Evolutionary conservation across 2,888 invertebrate species (phyloP).

Genomic region (Pachymerium ferrugineum): DNA sequence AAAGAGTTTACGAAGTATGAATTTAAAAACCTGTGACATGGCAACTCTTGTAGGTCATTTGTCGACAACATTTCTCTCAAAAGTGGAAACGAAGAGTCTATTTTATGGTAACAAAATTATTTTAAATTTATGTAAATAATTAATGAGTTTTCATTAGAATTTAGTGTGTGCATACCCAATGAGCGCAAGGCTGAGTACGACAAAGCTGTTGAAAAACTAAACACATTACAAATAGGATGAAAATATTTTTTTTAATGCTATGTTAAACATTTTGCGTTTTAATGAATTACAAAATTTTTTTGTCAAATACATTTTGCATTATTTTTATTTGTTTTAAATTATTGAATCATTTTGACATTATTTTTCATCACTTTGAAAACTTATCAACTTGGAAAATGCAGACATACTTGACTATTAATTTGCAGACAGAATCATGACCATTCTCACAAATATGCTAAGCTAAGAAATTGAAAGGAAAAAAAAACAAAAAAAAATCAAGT

Average conservation of each 20-base stretch:
- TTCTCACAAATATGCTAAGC: background rate
- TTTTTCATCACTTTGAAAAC: background rate
- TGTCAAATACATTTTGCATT: background rate
- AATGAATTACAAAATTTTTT: background rate
- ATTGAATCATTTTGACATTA: background rate
- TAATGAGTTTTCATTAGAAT: too few relatives aligned
- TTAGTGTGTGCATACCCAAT: background rate
- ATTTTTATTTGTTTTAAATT: too few relatives aligned
- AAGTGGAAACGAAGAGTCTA: background rate
- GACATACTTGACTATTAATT: conserved; percentile 4
- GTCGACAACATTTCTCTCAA: background rate
- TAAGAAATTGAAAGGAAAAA: background rate
- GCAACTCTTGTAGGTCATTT: background rate
- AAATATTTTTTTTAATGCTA: too few relatives aligned
- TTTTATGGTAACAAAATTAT: background rate
- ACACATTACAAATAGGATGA: background rate
- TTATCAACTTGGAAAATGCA: too few relatives aligned
- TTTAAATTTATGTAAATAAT: too few relatives aligned
- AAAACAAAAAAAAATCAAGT: conserved; percentile 17
- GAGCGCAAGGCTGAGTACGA: background rate
- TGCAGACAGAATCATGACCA: background rate
- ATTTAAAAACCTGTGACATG: background rate
- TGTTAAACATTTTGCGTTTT: background rate
- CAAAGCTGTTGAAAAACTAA: background rate
- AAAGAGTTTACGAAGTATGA: background rate